Evolutionary conservation across 2,797 vertebrate species (phyloP).

Genomic region (Sarcophilus harrisii): DNA sequence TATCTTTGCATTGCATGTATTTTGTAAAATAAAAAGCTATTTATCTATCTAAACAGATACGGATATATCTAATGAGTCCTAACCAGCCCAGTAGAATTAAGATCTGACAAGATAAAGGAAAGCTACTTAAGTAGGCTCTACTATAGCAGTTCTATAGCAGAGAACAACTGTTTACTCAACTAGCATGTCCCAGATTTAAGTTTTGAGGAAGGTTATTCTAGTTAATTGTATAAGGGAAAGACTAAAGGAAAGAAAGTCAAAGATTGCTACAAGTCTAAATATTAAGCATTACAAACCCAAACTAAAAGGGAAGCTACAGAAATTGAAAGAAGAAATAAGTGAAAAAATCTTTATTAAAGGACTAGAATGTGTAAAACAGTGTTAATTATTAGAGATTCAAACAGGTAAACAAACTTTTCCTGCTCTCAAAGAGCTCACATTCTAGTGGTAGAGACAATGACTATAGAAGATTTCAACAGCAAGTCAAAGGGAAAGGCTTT

Average conservation of each 20-base stretch:
- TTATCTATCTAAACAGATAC: background rate
- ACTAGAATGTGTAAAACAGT: background rate
- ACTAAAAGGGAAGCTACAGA: background rate
- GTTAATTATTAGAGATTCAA: background rate
- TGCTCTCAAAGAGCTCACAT: background rate
- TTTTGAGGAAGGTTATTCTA: background rate
- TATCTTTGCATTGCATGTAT: too few relatives aligned
- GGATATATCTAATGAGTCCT: background rate
- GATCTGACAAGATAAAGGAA: background rate
- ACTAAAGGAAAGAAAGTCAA: background rate
- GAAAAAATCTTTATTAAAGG: background rate
- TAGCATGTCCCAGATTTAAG: background rate
- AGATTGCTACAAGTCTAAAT: background rate
- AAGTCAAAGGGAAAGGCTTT: background rate
- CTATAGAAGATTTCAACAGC: background rate
- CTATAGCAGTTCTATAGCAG: background rate
- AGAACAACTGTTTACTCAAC: background rate
- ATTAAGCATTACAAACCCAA: background rate
- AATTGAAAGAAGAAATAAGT: background rate
- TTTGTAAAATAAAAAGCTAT: too few relatives aligned
- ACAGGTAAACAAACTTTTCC: background rate
- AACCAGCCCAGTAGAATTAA: background rate
- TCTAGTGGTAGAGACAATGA: background rate
- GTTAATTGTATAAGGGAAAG: background rate
- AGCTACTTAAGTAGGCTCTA: background rate